Conservation (phyloP, 2,797 vertebrate species). For the Gorsachius magnificus region DNA sequence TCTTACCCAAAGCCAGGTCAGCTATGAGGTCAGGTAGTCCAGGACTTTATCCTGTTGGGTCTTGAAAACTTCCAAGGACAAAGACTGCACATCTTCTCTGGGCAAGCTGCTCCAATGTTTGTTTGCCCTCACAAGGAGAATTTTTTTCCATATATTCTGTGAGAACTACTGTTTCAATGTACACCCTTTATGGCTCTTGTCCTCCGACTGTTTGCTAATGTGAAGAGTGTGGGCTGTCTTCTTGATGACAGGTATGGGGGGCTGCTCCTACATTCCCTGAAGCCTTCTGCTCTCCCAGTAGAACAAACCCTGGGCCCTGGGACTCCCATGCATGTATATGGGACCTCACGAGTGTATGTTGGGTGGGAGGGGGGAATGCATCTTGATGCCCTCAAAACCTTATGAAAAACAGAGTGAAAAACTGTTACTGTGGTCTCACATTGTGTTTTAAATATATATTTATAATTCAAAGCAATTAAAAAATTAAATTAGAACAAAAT, state of each 20-base stretch:
- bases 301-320: background rate
- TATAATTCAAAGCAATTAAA: conserved; percentile 50
- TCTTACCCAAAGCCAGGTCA: background rate
- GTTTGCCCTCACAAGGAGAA: background rate
- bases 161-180: background rate
- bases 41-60: too few relatives aligned
- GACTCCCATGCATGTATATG: accelerated
- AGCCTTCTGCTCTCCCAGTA: background rate
- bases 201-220: background rate
- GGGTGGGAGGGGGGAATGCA: background rate
- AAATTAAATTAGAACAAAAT: conserved; percentile 63
- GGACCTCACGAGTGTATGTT: accelerated
- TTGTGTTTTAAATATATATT: background rate
- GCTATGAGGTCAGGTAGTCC: background rate
- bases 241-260: accelerated
- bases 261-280: background rate
- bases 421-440: background rate
- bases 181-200: background rate
- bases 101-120: background rate
- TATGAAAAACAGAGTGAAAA: background rate
- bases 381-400: background rate
- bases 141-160: background rate
- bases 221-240: background rate
- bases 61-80: background rate
- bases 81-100: background rate